Evolutionary conservation across 2,797 vertebrate species (phyloP), one percentile per base, ranked within the genome.

Genomic region (Pseudochirops cupreus): DNA sequence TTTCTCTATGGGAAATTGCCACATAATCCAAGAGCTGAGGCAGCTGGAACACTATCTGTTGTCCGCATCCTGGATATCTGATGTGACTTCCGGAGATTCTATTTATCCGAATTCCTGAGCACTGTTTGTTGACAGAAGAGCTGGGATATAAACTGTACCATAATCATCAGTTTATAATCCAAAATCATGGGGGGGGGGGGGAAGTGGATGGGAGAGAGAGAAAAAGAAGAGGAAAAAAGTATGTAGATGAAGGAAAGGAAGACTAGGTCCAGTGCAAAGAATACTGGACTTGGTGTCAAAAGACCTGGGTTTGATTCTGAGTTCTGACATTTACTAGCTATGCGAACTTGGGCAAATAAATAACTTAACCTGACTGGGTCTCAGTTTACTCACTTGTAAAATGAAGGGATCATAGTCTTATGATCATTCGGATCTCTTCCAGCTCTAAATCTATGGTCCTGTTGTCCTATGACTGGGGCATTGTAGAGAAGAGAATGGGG

Each of bases 71-170:
- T 29, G 24, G 12, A 39, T 54, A 93, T 16, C 56, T 90, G 21
- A 56, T 29, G 50, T 94, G n/a, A 92, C 89, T 52, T 90, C 53
- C n/a, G 90, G 21, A 95, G 92, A 94, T 94, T 94, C 91, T 33
- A 92, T 33, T 89, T 54, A 90, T 52, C 58, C 57, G 50, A 93
- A 87, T 87, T 87, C 74, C 39, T 50, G 24, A 87, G 74, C 39
- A 87, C 39, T 87, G 39, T 87, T 87, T 87, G 74, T 87, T 87
- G 39, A 87, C 74, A 50, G 21, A 10, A 87, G 74, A 24, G 39
- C 39, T 87, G 74, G 39, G 21, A 87, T 26, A 87, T 87, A 87
- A 26, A 87, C 74, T 87, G 74, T 50, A 50, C 39, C 74, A 87
- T 87, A 50, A 50, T 50, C 74, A 46, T 87, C 39, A 87, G 39